Conservation (phyloP, 35 echinoderm and acorn worm species). For the Heliocidaris erythrogramma region DNA sequence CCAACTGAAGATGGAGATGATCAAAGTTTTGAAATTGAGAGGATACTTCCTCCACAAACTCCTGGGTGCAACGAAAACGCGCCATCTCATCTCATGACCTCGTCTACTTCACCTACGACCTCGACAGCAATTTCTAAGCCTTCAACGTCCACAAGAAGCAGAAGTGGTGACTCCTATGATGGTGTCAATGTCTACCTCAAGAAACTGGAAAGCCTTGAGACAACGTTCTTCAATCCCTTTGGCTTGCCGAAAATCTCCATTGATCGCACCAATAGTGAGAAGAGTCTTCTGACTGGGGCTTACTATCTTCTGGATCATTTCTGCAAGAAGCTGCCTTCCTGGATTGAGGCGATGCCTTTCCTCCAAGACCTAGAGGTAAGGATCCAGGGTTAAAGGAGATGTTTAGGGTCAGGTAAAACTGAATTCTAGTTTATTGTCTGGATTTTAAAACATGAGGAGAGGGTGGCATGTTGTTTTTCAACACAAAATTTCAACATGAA, state of each 20-base stretch:
- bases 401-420: too few relatives aligned
- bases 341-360: conserved; percentile 64
- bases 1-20: not conserved
- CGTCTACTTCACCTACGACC: not conserved
- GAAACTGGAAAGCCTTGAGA: conserved; percentile 54
- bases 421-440: not conserved
- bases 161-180: not conserved
- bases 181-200: not conserved
- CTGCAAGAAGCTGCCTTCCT: conserved; percentile 53
- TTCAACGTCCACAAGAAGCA: not conserved
- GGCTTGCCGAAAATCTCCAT: conserved; percentile 42
- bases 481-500: too few relatives aligned
- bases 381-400: not conserved
- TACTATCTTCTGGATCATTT: conserved; percentile 70
- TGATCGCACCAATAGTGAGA: conserved; percentile 36
- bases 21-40: not conserved
- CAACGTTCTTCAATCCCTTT: conserved; percentile 35
- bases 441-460: too few relatives aligned
- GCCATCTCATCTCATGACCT: not conserved
- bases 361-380: conserved; percentile 75
- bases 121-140: not conserved
- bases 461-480: too few relatives aligned
- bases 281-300: conserved; percentile 42
- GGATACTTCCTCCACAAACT: not conserved
- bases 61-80: not conserved